phyloP scores from a whole-genome alignment of 2,797 vertebrate genomes.

The Notoglanidium macrostoma region DNA sequence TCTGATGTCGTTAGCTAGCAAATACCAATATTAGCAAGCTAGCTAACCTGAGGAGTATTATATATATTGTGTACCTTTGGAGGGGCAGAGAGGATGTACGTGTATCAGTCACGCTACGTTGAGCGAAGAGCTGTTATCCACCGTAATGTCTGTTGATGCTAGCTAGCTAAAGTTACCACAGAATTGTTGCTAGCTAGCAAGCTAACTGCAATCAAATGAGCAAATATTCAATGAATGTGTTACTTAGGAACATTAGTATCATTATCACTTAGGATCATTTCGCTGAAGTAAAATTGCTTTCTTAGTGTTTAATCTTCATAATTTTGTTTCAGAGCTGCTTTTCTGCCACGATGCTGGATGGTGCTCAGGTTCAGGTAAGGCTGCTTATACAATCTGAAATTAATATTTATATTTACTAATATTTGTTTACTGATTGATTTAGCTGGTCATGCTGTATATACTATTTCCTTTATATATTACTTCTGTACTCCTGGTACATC shows the following conservation, averaged over 20 bases:
- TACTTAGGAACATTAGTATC: too few species aligned
- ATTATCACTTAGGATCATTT: too few species aligned
- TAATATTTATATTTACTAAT: neutral
- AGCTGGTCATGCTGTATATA: neutral
- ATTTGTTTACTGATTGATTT: neutral
- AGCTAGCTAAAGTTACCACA: neutral
- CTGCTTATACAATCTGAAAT: neutral
- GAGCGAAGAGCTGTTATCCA: too few species aligned
- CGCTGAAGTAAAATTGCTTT: neutral
- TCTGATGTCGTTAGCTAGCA: neutral
- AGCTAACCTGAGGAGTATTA: neutral
- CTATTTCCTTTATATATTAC: neutral
- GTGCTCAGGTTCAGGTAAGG: constrained; percentile 32
- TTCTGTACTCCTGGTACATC: too few species aligned
- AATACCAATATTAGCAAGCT: neutral
- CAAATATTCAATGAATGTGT: neutral
- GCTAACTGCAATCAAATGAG: too few species aligned
- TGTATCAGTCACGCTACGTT: too few species aligned
- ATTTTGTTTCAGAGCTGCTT: constrained; percentile 68
- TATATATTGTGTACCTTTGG: neutral
- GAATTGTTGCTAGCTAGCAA: neutral
- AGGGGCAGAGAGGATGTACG: too few species aligned
- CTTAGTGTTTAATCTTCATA: too few species aligned
- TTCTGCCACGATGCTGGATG: constrained; percentile 7
- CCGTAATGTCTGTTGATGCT: too few species aligned